These are phyloP conservation scores for Desmodus rotundus DNA, from an alignment of 2,113 vertebrate genomes.

Conservation along the genomic window DNA sequence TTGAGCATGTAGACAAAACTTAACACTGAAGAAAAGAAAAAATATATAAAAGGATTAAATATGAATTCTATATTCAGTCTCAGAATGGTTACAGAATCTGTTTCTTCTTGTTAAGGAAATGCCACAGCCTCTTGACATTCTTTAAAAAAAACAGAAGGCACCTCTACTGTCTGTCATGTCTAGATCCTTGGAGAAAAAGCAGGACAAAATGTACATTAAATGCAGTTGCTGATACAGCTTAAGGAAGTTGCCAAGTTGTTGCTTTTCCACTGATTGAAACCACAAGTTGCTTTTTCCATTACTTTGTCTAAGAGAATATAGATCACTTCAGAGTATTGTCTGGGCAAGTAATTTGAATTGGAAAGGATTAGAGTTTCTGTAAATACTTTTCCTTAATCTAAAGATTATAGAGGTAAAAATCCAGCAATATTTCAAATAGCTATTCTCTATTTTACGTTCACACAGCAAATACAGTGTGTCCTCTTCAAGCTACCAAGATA, in stretches of 20 bases:
- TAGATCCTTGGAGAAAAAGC: conserved; percentile 50
- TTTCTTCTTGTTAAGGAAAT: conserved; percentile 51
- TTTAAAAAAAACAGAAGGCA: not conserved
- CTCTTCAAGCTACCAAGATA: not conserved
- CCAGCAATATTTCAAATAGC: conserved; percentile 2
- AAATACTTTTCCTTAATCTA: conserved; percentile 53
- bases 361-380: conserved; percentile 3
- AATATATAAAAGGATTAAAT: not conserved
- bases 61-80: conserved; percentile 1
- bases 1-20: not conserved
- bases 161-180: conserved; percentile 2
- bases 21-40: not conserved
- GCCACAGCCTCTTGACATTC: conserved; percentile 1
- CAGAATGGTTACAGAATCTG: conserved; percentile 16
- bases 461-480: not conserved
- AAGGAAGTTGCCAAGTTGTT: conserved; percentile 57
- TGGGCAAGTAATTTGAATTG: conserved; percentile 22
- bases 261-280: conserved; percentile 50
- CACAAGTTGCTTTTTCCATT: conserved; percentile 35
- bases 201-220: conserved; percentile 57
- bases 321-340: not conserved
- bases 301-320: conserved; percentile 23
- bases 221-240: conserved; percentile 38
- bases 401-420: not conserved
- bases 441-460: conserved; percentile 12